Evolutionary conservation across 1,140 invertebrate species (phyloP).

Genomic region (Bombus impatiens): DNA sequence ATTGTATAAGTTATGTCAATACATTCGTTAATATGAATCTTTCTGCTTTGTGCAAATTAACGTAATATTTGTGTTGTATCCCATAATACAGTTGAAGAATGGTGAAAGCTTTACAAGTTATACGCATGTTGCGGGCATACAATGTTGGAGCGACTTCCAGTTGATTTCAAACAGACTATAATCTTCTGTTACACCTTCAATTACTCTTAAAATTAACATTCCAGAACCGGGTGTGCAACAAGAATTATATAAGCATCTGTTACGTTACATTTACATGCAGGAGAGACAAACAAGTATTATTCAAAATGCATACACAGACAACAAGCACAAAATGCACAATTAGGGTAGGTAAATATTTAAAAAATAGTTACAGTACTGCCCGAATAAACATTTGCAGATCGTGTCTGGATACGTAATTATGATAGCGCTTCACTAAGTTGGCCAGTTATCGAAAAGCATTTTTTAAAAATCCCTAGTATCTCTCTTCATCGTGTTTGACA

Average conservation of each 20-base stretch:
- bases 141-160: neutral
- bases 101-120: too few relatives aligned
- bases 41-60: too few relatives aligned
- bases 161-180: neutral
- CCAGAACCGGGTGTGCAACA: neutral
- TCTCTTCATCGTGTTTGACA: too few relatives aligned
- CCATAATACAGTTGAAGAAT: too few relatives aligned
- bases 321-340: neutral
- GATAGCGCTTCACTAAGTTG: neutral
- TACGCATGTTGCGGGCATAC: neutral
- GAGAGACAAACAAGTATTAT: neutral
- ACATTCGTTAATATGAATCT: too few relatives aligned
- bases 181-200: neutral
- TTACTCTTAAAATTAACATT: too few relatives aligned
- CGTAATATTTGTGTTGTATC: too few relatives aligned
- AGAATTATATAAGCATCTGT: neutral
- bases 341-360: neutral
- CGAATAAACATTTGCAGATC: neutral
- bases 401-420: neutral
- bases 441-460: too few relatives aligned
- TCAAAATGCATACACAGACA: too few relatives aligned
- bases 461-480: too few relatives aligned
- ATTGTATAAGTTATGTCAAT: neutral
- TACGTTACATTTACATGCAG: neutral
- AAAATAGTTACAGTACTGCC: neutral